A percentile compares a stretch with the other conserved stretches of the same genome.
phyloP scores from a whole-genome alignment of 1,140 invertebrate genomes.

The Pseudoatta argentina region DNA sequence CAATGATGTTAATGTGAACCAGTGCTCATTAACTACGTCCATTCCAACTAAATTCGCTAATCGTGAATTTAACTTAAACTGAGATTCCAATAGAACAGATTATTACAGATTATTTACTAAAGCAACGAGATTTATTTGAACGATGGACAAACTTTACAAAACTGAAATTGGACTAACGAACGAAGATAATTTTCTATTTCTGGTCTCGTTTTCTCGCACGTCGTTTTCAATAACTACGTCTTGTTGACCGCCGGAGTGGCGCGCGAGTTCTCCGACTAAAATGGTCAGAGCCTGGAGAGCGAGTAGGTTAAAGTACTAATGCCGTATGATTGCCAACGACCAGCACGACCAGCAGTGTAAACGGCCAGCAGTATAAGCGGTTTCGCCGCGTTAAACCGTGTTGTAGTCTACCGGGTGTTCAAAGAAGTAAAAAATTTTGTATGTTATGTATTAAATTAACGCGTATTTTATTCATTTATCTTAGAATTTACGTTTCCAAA shows the following conservation, averaged over 20 bases:
- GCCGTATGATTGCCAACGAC: constrained; percentile 76
- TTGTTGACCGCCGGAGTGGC: constrained; percentile 34
- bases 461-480: too few relatives aligned
- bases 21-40: too few relatives aligned
- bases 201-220: background rate
- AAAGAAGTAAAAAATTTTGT: background rate
- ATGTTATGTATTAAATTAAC: too few relatives aligned
- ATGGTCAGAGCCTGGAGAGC: constrained; percentile 69
- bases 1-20: too few relatives aligned
- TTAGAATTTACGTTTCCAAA: too few relatives aligned
- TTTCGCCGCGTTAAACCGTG: constrained; percentile 66
- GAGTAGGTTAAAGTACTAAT: constrained; percentile 80
- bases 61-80: background rate
- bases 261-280: constrained; percentile 63
- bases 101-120: constrained; percentile 3
- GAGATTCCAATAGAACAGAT: background rate
- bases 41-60: too few relatives aligned
- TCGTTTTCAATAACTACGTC: constrained; percentile 60
- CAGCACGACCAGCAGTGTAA: constrained; percentile 64
- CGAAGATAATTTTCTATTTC: constrained; percentile 39
- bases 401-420: constrained; percentile 64
- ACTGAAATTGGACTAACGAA: background rate
- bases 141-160: background rate
- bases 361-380: constrained; percentile 70
- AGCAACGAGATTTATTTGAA: background rate